Percentiles rank a stretch among this genome's conserved stretches.
Conservation (phyloP, 2,797 vertebrate species). For the Crax fasciolata region DNA sequence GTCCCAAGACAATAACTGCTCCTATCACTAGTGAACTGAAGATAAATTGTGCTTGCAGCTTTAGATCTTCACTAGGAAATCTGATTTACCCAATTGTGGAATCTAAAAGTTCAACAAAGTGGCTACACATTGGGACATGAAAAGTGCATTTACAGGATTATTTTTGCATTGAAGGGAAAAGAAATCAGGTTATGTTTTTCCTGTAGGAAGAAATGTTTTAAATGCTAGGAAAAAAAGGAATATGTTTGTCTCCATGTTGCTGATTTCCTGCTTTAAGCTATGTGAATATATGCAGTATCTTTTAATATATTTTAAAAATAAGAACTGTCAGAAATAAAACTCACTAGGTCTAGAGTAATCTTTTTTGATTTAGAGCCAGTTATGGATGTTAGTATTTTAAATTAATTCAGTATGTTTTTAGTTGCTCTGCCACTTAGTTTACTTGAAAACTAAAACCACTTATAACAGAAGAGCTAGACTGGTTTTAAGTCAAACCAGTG, state of each 20-base stretch:
- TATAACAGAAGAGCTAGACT: constrained; percentile 1
- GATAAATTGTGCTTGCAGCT: not conserved
- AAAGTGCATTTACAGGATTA: constrained; percentile 20
- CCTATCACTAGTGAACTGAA: not conserved
- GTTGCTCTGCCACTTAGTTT: constrained; percentile 30
- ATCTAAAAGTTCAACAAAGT: constrained; percentile 1
- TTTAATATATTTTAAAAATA: constrained; percentile 46
- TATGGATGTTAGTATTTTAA: constrained; percentile 33
- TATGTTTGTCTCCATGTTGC: not conserved
- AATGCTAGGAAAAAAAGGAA: not conserved
- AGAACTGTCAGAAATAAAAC: constrained; percentile 46
- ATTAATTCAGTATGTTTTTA: constrained; percentile 40
- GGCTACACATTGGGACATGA: not conserved
- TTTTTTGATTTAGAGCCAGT: constrained; percentile 28
- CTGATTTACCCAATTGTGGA: not conserved
- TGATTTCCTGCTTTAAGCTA: constrained; percentile 14
- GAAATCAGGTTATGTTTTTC: not conserved
- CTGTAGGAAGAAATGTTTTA: not conserved
- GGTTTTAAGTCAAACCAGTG: not conserved
- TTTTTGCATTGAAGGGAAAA: not conserved
- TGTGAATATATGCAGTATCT: not conserved
- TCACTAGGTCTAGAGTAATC: constrained; percentile 12
- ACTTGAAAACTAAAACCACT: constrained; percentile 51
- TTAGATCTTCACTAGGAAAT: constrained; percentile 24
- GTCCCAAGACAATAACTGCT: not conserved